A percentile compares a stretch with the other conserved stretches of the same genome.
Evolutionary conservation across 2,888 invertebrate genomes (phyloP).

Genomic region (Sarcophaga carnaria): DNA sequence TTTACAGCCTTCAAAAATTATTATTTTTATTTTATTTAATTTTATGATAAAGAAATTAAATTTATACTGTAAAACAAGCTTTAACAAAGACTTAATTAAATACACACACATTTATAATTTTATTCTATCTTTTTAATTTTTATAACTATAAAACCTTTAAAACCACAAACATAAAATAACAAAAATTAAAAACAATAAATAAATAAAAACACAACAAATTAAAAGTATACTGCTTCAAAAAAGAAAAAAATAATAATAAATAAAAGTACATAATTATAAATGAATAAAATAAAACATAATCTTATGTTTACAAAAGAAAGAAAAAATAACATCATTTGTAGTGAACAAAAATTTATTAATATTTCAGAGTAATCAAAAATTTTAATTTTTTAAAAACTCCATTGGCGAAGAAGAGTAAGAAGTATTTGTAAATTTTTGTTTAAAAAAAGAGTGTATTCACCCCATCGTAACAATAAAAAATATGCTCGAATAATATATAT

Average conservation of each 20-base stretch:
- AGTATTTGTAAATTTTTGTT: slow-evolving; percentile 46
- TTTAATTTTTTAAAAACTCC: background rate
- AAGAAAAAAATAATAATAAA: slow-evolving; percentile 4
- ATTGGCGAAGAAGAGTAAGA: background rate
- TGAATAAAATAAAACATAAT: slow-evolving; percentile 5
- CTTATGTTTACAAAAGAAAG: slow-evolving; percentile 24
- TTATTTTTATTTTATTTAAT: slow-evolving; percentile 54
- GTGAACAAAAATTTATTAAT: slow-evolving; percentile 30
- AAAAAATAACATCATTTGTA: slow-evolving; percentile 7
- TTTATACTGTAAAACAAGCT: slow-evolving; percentile 62
- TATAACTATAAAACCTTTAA: slow-evolving; percentile 40
- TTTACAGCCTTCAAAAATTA: slow-evolving; percentile 44
- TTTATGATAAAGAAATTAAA: slow-evolving; percentile 39
- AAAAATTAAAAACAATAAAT: slow-evolving; percentile 48
- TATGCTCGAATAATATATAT: slow-evolving; percentile 68
- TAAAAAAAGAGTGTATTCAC: slow-evolving; percentile 62
- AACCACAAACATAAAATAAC: slow-evolving; percentile 35
- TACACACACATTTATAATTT: slow-evolving; percentile 54
- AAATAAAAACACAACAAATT: too few species aligned
- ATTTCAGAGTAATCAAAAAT: slow-evolving; percentile 47
- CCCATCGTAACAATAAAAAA: slow-evolving; percentile 32
- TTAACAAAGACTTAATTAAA: slow-evolving; percentile 68
- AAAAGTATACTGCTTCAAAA: slow-evolving; percentile 55
- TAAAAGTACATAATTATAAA: slow-evolving; percentile 31
- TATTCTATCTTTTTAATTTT: slow-evolving; percentile 48